These are phyloP conservation scores for Sigmodon hispidus DNA, from an alignment of 2,113 vertebrate genomes.

Conservation along the genomic window DNA sequence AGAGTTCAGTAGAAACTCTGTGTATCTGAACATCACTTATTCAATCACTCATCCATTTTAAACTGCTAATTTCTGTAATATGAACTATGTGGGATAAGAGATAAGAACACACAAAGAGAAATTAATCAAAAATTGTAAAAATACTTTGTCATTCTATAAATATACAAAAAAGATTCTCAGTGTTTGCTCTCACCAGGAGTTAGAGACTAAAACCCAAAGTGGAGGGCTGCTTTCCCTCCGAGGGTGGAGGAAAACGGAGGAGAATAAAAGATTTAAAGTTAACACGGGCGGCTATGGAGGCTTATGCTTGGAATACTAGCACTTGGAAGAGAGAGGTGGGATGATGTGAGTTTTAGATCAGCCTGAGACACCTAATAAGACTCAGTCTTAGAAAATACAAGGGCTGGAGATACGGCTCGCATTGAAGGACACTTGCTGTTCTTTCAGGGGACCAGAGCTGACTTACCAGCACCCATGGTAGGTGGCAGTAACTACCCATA, in stretches of 20 bases:
- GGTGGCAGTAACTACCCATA: too few species aligned
- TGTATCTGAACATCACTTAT: slow-evolving; percentile 21
- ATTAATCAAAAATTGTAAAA: slow-evolving; percentile 31
- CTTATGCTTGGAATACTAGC: not conserved
- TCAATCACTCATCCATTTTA: not conserved
- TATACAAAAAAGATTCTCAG: not conserved
- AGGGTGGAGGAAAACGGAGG: slow-evolving; percentile 23
- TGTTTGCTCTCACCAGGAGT: not conserved
- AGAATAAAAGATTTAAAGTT: slow-evolving; percentile 19
- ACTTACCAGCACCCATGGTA: not conserved
- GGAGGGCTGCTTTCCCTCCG: not conserved
- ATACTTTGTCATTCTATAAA: not conserved
- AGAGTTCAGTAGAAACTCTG: not conserved
- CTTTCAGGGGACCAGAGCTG: not conserved
- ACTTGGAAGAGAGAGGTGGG: not conserved
- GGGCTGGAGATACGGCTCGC: not conserved
- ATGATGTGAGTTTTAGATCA: not conserved
- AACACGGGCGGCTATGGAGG: not conserved
- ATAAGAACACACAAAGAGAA: not conserved
- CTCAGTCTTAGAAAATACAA: not conserved
- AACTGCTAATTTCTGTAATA: not conserved
- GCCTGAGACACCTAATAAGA: not conserved
- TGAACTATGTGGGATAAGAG: not conserved
- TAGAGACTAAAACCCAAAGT: not conserved
- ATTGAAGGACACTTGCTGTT: not conserved